Evolutionary conservation across 2,888 invertebrate species (phyloP).

Genomic region (Mamestra brassicae): DNA sequence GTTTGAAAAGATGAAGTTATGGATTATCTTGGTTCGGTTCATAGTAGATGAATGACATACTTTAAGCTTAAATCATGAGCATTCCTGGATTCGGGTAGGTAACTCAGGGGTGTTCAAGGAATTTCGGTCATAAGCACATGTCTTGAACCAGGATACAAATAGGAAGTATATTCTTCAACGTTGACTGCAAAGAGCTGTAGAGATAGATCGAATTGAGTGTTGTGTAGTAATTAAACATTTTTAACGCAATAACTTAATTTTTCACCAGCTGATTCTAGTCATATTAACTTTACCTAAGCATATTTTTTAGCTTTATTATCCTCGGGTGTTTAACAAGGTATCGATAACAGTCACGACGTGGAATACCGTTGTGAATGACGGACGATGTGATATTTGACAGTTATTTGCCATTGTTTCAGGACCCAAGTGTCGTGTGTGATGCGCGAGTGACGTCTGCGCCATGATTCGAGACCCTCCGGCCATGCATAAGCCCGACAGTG

Average conservation of each 20-base stretch:
- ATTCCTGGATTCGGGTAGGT: too few relatives aligned
- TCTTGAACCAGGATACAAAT: background rate
- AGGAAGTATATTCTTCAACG: background rate
- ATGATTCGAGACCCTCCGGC: slow-evolving; percentile 91
- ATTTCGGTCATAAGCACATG: background rate
- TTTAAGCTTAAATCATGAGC: background rate
- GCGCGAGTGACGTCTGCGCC: slow-evolving; percentile 84
- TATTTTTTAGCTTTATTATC: background rate
- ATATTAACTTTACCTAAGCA: too few relatives aligned
- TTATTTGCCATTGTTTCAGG: slow-evolving; percentile 80
- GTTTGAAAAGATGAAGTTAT: slow-evolving; percentile 10
- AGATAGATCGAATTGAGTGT: background rate
- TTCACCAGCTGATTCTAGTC: background rate
- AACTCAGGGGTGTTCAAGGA: background rate
- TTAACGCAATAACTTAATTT: background rate
- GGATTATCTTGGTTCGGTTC: background rate
- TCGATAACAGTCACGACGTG: background rate
- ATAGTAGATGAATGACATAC: background rate
- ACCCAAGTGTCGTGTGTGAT: slow-evolving; percentile 77
- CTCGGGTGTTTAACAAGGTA: slow-evolving; percentile 11
- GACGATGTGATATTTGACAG: slow-evolving; percentile 31
- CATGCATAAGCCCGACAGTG: slow-evolving; percentile 89
- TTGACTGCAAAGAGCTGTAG: too few relatives aligned
- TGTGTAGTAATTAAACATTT: background rate
- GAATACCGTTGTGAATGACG: slow-evolving; percentile 4